Conservation (phyloP, 2,797 vertebrate genomes). For the Xenopus petersii region DNA sequence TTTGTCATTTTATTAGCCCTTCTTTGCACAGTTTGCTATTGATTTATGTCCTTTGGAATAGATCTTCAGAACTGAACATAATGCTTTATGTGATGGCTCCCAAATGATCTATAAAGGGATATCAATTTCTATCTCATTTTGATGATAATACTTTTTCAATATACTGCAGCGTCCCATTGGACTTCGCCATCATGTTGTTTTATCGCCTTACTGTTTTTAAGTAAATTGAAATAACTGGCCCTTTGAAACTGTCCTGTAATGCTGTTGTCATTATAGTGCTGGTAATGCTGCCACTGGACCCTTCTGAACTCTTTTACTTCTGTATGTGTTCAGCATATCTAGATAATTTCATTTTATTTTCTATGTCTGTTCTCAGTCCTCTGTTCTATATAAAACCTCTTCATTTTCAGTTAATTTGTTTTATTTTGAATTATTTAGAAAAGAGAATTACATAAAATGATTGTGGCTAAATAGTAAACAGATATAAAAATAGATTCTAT, state of each 20-base stretch:
- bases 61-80: neutral
- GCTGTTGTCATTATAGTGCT: neutral
- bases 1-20: neutral
- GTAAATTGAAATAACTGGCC: constrained; percentile 6
- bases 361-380: neutral
- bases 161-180: constrained; percentile 9
- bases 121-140: constrained; percentile 10
- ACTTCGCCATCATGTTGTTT: neutral
- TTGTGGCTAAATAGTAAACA: too few species aligned
- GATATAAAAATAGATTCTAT: too few species aligned
- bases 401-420: neutral
- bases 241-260: neutral
- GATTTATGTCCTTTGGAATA: neutral
- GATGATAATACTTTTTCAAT: constrained; percentile 7
- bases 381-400: neutral
- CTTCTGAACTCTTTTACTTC: neutral
- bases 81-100: constrained; percentile 1
- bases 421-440: neutral
- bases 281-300: neutral
- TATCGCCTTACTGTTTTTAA: constrained; percentile 14
- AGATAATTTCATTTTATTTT: neutral
- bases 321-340: neutral
- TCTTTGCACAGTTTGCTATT: neutral
- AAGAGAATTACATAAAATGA: neutral
- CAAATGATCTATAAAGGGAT: constrained; percentile 13